A percentile compares a stretch with the other conserved stretches of the same genome.
phyloP scores from a whole-genome alignment of 2,888 invertebrate species.

The Melipona beecheii region DNA sequence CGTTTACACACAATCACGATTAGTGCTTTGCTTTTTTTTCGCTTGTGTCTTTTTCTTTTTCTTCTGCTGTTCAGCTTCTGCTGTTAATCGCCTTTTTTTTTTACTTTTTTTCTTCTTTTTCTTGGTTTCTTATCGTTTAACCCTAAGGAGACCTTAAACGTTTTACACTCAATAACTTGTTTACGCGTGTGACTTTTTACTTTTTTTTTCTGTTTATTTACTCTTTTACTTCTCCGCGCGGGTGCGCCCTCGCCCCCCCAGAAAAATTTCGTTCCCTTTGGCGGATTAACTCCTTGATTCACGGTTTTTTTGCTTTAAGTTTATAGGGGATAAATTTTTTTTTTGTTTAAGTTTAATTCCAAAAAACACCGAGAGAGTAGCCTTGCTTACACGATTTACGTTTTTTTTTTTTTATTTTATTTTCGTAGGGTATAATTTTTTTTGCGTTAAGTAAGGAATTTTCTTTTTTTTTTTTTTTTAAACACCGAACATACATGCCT shows the following conservation, averaged over 20 bases:
- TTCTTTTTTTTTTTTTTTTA: conserved; percentile 72
- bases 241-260: too few species aligned
- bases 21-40: conserved; percentile 72
- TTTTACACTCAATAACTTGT: conserved; percentile 82
- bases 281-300: conserved; percentile 53
- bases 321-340: conserved; percentile 75
- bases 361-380: conserved; percentile 84
- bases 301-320: conserved; percentile 77
- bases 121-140: conserved; percentile 69
- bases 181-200: background rate
- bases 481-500: conserved; percentile 84
- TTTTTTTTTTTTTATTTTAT: conserved; percentile 67
- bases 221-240: too few species aligned
- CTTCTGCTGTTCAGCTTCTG: conserved; percentile 67
- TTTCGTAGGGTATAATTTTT: conserved; percentile 69
- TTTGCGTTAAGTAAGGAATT: conserved; percentile 79
- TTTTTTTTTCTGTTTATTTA: conserved; percentile 37
- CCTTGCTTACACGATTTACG: conserved; percentile 78
- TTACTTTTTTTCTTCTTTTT: conserved; percentile 68
- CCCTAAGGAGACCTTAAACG: conserved; percentile 81
- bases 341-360: conserved; percentile 80
- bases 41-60: conserved; percentile 54
- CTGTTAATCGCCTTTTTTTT: conserved; percentile 72
- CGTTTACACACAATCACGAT: conserved; percentile 82
- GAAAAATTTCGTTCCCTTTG: conserved; percentile 1